Conservation (phyloP, 1,140 invertebrate species). For the Neomicropteryx cornuta region DNA sequence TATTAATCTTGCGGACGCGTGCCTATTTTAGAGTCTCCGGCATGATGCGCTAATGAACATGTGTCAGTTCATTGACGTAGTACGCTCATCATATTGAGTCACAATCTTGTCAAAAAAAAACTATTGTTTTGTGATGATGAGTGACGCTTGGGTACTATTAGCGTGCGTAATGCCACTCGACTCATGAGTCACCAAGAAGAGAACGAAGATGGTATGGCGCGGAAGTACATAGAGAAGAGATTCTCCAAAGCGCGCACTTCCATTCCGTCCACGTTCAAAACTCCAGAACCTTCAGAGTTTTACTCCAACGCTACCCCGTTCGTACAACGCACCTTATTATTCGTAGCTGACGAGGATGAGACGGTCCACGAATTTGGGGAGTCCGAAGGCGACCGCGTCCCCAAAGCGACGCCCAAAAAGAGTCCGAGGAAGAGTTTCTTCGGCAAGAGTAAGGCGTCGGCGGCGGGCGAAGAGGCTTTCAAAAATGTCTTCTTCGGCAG, state of each 20-base stretch:
- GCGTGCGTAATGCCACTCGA: too few species aligned
- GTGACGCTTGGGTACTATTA: too few species aligned
- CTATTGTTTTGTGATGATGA: too few species aligned
- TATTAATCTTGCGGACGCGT: too few species aligned
- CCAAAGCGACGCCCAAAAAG: slow-evolving; percentile 23
- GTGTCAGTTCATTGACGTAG: too few species aligned
- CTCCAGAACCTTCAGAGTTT: slow-evolving; percentile 34
- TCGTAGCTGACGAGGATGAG: slow-evolving; percentile 30
- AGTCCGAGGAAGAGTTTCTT: slow-evolving; percentile 34
- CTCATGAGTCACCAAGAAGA: too few species aligned
- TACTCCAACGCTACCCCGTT: slow-evolving; percentile 39
- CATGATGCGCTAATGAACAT: too few species aligned
- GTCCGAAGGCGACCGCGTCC: slow-evolving; percentile 4
- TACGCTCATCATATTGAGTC: too few species aligned
- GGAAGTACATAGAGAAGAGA: slow-evolving; percentile 39
- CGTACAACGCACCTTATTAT: slow-evolving; percentile 34
- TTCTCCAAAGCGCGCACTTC: slow-evolving; percentile 34
- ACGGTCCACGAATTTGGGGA: slow-evolving; percentile 18
- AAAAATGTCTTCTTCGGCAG: slow-evolving; percentile 40
- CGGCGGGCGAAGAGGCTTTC: too few species aligned
- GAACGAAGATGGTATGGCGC: slow-evolving; percentile 29
- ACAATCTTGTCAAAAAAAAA: too few species aligned
- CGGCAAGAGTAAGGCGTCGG: too few species aligned
- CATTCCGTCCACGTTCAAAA: slow-evolving; percentile 32
- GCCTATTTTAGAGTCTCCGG: too few species aligned